Base-by-base conservation (phyloP, 2,113 vertebrate genomes). In the Puntigrus tetrazona region DNA sequence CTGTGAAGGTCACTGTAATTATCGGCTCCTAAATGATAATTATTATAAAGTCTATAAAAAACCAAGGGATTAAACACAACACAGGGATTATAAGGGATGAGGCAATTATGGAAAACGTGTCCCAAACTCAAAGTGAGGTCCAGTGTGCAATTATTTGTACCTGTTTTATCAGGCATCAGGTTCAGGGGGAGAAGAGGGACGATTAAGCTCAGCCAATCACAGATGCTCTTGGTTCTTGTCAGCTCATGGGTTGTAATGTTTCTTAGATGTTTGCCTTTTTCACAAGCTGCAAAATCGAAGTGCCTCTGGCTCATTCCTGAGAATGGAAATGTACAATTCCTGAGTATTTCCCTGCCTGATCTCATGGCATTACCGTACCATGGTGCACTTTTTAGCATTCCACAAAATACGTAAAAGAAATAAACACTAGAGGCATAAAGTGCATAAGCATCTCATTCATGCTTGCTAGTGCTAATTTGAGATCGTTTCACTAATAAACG, bases 51-150 rank as follows among this genome's bases (percentile, higher is more conserved):
- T 83, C 63, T 83, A 38, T 43, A 74, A 85, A 78, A 77, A 83
- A 69, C 1, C 20, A 78, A 70, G 80, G 83, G 86, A 87, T 87
- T 87, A 82, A 82, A 82, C 67, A 77, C 83, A 55, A 85, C 83
- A 78, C 55, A 65, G 78, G 83, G 86, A 87, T 87, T 82, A 85
- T 43, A 74, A 45, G 16, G 69, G 67, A 78, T 70, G 79, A 85
- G 83, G 86, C 86, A 87, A 87, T 87, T 87, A 85, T 63, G 55
- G 45, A 76, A 82, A 78, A 74, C 63, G 69, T 76, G 76, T 87
- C 79, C 47, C 67, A 16, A 78, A 72, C 72, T 78, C 74, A 78
- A 72, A 78, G 47, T 79, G 43, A 76, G 59, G 72, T 78, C 69
- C 69, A 55, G 84, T 25, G 74, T 43, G 82, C 83, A 81, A 81